Evolutionary conservation across 2,113 vertebrate genomes (phyloP).

Genomic region (Antechinus flavipes): DNA sequence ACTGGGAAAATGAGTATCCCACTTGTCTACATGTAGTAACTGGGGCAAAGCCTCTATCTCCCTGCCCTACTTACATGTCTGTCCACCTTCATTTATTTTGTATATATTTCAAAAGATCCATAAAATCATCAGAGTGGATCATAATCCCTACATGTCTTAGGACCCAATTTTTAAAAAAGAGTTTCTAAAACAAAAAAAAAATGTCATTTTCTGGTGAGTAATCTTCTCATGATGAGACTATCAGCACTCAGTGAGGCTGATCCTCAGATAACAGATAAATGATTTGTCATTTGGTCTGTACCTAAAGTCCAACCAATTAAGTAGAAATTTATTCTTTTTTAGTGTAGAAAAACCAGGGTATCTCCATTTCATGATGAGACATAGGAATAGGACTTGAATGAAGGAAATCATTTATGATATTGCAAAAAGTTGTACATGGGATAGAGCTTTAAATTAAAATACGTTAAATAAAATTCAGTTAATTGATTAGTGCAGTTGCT

Average conservation of each 20-base stretch:
- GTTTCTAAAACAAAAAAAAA: background rate
- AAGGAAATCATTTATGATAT: background rate
- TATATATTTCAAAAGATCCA: background rate
- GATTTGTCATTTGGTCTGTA: background rate
- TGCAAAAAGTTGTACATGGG: constrained; percentile 36
- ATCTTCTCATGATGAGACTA: background rate
- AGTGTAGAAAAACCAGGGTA: background rate
- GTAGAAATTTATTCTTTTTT: background rate
- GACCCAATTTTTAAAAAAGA: background rate
- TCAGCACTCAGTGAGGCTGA: background rate
- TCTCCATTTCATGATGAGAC: background rate
- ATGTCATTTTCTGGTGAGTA: background rate
- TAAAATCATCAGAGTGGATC: background rate
- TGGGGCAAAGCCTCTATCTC: background rate
- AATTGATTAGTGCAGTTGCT: constrained; percentile 29
- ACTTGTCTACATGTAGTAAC: background rate
- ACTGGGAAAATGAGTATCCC: background rate
- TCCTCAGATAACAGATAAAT: background rate
- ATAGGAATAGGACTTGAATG: background rate
- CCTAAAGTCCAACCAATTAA: background rate
- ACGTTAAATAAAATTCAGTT: constrained; percentile 43
- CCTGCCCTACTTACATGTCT: background rate
- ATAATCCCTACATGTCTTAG: background rate
- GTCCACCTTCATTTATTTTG: background rate
- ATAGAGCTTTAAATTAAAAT: constrained; percentile 41